Base-by-base conservation (phyloP, 2,888 invertebrate genomes). In the Oithona nana region DNA sequence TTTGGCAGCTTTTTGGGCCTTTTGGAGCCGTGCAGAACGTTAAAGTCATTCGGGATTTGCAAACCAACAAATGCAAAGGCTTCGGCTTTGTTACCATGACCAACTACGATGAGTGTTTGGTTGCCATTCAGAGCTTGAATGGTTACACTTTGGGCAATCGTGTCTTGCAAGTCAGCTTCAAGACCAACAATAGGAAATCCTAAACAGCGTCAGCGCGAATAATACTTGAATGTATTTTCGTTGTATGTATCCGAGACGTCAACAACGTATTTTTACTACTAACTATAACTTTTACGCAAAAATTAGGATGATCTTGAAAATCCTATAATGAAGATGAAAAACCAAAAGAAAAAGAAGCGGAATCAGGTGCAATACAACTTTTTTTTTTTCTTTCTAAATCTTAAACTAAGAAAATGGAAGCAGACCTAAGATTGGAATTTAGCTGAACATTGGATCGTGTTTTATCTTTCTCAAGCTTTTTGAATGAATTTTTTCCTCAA, bases 61-160 rank as follows among this genome's bases (percentile, higher is more conserved):
- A 88, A 71, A 92, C 92, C 68, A 90, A 90, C 79, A 94, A 94
- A 76, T 94, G 94, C 79, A 94, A 93, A 79, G 95, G 95, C 67
- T 95, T 93, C 76, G 95, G 93, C 68, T 94, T 94, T 75, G 93
- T 95, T 69, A 93, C 93, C 67, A 95, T 95, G 94, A 92, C 92
- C 73, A 92, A 93, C 76, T 94, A 95, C 73, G 93, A 94, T 71
- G 94, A 95, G 76, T 90, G 94, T 65, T 84, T 92, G 67, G 87
- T 90, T 70, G 94, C 95, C 69, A 94, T 94, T 72, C 89, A 92
- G 76, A 89, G 89, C 67, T 80, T 95, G 72, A 94, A 95, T 76
- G 94, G 94, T 71, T 93, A 92, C 77, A 88, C 89, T 70, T 80
- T 95, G 71, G 90, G 89, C 71, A 92, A 90, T 75, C 84, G 94